Conservation (phyloP, 2,113 vertebrate species). For the Muntiacus muntjak region DNA sequence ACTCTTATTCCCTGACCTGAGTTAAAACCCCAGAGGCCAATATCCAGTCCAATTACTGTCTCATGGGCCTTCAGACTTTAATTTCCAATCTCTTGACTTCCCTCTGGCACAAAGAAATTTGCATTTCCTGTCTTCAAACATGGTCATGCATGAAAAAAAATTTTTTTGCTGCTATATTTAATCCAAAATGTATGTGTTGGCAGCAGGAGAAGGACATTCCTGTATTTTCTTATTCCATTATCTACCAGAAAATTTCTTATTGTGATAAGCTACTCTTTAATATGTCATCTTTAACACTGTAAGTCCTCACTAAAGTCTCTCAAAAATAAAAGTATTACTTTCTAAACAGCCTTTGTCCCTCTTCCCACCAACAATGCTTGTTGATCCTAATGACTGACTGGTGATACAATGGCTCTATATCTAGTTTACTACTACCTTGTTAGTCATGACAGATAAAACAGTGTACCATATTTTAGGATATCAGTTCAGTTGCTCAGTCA, state of each 20-base stretch:
- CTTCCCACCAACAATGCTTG: background rate
- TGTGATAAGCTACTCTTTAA: background rate
- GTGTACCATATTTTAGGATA: background rate
- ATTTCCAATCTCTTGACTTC: background rate
- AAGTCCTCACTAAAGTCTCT: background rate
- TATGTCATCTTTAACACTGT: background rate
- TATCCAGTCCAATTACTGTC: background rate
- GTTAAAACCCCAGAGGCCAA: background rate
- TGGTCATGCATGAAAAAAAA: background rate
- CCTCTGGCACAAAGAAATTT: background rate
- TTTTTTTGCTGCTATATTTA: background rate
- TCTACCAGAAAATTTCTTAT: background rate
- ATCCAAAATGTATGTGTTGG: background rate
- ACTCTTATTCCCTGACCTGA: background rate
- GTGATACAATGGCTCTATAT: background rate
- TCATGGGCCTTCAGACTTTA: background rate
- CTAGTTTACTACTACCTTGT: background rate
- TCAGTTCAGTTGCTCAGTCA: no score
- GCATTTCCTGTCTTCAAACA: background rate
- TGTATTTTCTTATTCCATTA: background rate
- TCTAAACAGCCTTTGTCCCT: background rate
- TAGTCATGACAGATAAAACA: background rate
- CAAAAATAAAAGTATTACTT: slow-evolving; percentile 11
- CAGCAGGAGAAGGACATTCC: background rate
- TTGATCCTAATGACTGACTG: background rate